Evolutionary conservation across 2,797 vertebrate species (phyloP).

Genomic region (Peromyscus nudipes): DNA sequence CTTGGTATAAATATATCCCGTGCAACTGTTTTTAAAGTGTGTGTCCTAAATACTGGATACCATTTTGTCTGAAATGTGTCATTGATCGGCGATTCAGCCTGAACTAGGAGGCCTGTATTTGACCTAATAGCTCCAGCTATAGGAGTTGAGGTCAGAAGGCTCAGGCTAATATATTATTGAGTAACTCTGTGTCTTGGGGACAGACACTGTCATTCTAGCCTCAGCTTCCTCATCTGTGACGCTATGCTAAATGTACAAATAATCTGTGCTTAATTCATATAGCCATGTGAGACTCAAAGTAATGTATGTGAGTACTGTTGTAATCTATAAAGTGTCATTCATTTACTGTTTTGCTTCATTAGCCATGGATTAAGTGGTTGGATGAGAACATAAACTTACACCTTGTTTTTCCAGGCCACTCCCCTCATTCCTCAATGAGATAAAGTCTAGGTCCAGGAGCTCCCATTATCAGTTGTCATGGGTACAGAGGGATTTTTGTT

Average conservation of each 20-base stretch:
- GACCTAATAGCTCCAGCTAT: not conserved
- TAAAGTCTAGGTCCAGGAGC: not conserved
- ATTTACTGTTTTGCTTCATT: too few relatives aligned
- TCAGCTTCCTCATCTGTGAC: not conserved
- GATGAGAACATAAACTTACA: not conserved
- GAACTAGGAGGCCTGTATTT: not conserved
- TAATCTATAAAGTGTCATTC: not conserved
- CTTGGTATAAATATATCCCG: not conserved
- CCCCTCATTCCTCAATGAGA: not conserved
- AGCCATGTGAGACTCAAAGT: not conserved
- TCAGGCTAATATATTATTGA: not conserved
- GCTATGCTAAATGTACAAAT: not conserved
- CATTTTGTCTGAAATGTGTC: not conserved
- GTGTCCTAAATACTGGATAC: not conserved
- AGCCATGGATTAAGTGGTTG: not conserved
- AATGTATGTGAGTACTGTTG: rapidly evolving
- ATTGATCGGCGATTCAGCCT: not conserved
- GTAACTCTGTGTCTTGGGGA: not conserved
- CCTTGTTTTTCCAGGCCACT: not conserved
- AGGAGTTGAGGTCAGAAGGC: not conserved
- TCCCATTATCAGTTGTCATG: too few relatives aligned
- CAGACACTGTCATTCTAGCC: not conserved
- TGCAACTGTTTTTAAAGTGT: not conserved
- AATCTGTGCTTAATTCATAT: not conserved
- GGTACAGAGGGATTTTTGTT: too few relatives aligned